Percentiles rank a stretch among this genome's conserved stretches.
phyloP scores from a whole-genome alignment of 2,113 vertebrate species.

The Pleuronectes platessa region DNA sequence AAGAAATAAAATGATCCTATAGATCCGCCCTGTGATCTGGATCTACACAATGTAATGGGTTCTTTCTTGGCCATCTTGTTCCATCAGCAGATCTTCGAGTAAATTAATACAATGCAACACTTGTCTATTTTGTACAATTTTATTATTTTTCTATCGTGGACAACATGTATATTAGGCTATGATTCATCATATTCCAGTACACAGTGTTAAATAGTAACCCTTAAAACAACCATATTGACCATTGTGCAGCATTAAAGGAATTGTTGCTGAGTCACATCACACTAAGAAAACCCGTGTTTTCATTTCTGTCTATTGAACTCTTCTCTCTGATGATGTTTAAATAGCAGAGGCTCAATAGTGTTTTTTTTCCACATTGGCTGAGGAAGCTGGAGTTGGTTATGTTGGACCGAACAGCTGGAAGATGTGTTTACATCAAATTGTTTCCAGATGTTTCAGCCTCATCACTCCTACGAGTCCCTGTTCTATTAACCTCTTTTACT shows the following conservation, averaged over 20 bases:
- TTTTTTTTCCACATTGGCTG: constrained; percentile 13
- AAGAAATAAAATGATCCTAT: too few species aligned
- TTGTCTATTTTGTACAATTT: background rate
- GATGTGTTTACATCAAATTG: constrained; percentile 13
- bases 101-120: constrained; percentile 1
- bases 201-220: constrained; percentile 4
- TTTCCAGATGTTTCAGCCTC: constrained; percentile 34
- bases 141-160: constrained; percentile 22
- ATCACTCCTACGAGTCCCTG: background rate
- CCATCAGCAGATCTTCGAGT: background rate
- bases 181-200: background rate
- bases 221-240: background rate
- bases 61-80: too few species aligned
- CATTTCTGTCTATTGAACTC: constrained; percentile 8
- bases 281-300: background rate
- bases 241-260: background rate
- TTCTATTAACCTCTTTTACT: background rate
- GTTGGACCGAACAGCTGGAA: background rate
- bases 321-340: constrained; percentile 8
- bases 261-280: background rate
- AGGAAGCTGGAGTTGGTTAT: background rate
- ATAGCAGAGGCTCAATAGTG: background rate
- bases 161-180: constrained; percentile 13
- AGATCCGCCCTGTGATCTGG: too few species aligned
- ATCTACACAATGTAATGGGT: too few species aligned